A percentile compares a stretch with the other conserved stretches of the same genome.
phyloP scores from a whole-genome alignment of 2,888 invertebrate genomes.

The Leucania comma region DNA sequence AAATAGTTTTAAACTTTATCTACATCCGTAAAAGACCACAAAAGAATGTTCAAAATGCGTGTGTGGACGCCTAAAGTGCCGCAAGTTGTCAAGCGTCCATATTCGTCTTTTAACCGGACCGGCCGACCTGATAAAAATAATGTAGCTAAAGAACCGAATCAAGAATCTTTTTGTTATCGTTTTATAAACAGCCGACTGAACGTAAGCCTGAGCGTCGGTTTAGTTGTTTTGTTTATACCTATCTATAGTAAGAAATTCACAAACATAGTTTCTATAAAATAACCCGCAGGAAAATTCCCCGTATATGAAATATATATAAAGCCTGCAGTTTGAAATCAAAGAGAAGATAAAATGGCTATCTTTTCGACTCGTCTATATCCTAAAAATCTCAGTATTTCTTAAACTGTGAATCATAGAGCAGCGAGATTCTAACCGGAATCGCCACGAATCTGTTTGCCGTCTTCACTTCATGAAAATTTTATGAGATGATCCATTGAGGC shows the following conservation, averaged over 20 bases:
- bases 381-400: slow-evolving; percentile 24
- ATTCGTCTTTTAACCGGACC: too few species aligned
- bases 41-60: too few species aligned
- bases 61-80: too few species aligned
- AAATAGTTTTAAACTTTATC: too few species aligned
- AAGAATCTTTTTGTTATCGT: neutral
- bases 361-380: neutral
- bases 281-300: neutral
- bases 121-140: too few species aligned
- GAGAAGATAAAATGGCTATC: slow-evolving; percentile 15
- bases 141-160: too few species aligned
- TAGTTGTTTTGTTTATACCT: neutral
- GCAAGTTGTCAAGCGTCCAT: too few species aligned
- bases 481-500: slow-evolving; percentile 25
- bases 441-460: slow-evolving; percentile 38
- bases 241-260: neutral
- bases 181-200: neutral
- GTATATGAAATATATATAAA: slow-evolving; percentile 9
- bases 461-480: slow-evolving; percentile 47
- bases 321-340: neutral
- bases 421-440: slow-evolving; percentile 27
- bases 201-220: neutral
- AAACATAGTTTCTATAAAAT: neutral
- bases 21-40: too few species aligned
- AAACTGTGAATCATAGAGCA: slow-evolving; percentile 29